phyloP scores from a whole-genome alignment of 2,797 vertebrate species.

The Enteromius radiatus region DNA sequence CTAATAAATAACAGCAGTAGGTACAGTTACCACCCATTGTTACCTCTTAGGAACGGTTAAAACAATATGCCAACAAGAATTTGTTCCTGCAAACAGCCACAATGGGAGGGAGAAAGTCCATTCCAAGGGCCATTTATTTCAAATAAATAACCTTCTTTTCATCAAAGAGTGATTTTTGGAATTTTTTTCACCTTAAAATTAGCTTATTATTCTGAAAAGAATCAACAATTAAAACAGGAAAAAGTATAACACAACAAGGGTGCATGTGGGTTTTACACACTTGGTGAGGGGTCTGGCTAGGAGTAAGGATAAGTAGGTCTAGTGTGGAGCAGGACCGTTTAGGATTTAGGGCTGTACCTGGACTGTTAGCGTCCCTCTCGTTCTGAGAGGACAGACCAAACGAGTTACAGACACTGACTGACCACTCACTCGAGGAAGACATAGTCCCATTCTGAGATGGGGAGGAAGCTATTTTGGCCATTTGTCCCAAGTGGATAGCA shows the following conservation, averaged over 20 bases:
- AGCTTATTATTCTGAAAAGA: neutral
- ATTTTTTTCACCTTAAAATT: neutral
- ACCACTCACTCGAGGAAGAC: slow-evolving; percentile 91
- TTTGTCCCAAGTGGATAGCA: slow-evolving; percentile 15
- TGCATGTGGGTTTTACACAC: neutral
- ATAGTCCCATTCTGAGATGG: slow-evolving; percentile 88
- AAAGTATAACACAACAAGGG: neutral
- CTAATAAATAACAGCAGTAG: neutral
- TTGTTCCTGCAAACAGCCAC: neutral
- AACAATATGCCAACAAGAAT: neutral
- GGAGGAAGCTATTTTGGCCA: slow-evolving; percentile 73
- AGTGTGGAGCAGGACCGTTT: slow-evolving; percentile 32
- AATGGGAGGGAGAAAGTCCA: neutral
- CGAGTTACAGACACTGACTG: slow-evolving; percentile 88
- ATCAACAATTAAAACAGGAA: neutral
- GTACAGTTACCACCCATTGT: neutral
- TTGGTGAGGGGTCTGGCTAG: neutral
- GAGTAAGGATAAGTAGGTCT: neutral
- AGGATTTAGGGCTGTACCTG: slow-evolving; percentile 75
- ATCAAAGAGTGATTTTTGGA: neutral
- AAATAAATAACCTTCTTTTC: neutral
- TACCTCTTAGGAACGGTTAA: neutral
- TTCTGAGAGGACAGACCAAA: slow-evolving; percentile 87
- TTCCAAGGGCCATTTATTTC: neutral
- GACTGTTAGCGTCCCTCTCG: slow-evolving; percentile 72